phyloP scores from a whole-genome alignment of 2,113 vertebrate genomes.

The Brienomyrus longianalis region DNA sequence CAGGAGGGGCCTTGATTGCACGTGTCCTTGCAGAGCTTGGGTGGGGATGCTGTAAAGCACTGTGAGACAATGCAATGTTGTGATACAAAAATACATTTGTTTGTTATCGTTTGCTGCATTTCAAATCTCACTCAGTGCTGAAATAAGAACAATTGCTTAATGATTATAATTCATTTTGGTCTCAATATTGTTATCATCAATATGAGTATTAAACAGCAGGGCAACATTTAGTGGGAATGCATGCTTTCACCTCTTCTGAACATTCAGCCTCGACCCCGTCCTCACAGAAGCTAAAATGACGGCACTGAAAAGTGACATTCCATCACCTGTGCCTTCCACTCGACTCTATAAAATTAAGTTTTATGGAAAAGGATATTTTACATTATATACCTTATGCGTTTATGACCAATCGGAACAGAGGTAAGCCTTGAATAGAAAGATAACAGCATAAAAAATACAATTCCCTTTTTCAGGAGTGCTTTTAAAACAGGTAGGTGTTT shows the following conservation, averaged over 20 bases:
- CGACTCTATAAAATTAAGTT: not conserved
- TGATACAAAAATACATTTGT: too few relatives aligned
- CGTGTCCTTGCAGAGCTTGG: not conserved
- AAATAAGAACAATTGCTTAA: not conserved
- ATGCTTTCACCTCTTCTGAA: not conserved
- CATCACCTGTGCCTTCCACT: not conserved
- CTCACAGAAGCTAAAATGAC: not conserved
- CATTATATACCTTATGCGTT: not conserved
- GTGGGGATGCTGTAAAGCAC: too few relatives aligned
- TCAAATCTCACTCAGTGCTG: not conserved
- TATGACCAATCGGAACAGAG: not conserved
- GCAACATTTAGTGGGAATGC: not conserved
- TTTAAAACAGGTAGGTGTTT: not conserved
- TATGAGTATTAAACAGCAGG: not conserved
- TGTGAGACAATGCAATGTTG: too few relatives aligned
- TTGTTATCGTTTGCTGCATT: not conserved
- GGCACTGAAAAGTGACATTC: not conserved
- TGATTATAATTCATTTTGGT: not conserved
- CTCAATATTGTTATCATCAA: not conserved
- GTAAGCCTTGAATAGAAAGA: not conserved
- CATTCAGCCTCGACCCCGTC: not conserved
- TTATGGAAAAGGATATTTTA: not conserved
- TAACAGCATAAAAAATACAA: not conserved
- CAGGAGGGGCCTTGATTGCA: not conserved
- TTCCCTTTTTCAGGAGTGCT: not conserved